These are phyloP conservation scores for Calonectris borealis DNA, from an alignment of 2,113 vertebrate genomes.

Conservation along the genomic window DNA sequence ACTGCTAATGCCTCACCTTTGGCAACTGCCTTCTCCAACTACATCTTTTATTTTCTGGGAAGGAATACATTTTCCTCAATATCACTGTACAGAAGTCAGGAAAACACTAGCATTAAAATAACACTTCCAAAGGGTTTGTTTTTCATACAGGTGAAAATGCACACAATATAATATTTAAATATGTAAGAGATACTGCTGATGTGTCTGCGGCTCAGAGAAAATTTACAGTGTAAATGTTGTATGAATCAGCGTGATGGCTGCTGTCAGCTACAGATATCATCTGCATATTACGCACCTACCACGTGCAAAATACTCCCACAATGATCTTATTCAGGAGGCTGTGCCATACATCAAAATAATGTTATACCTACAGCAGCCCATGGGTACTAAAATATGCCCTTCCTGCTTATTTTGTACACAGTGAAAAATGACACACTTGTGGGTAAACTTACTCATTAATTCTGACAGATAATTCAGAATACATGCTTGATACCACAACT, in stretches of 20 bases:
- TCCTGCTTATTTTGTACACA: slow-evolving; percentile 8
- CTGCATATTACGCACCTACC: background rate
- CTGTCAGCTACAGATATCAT: slow-evolving; percentile 19
- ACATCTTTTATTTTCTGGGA: background rate
- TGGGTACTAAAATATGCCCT: background rate
- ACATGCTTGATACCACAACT: background rate
- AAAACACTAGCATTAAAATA: background rate
- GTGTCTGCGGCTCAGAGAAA: background rate
- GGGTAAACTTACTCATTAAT: slow-evolving; percentile 1
- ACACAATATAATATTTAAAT: background rate
- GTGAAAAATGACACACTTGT: slow-evolving; percentile 22
- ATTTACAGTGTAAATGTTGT: background rate
- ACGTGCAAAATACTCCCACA: slow-evolving; percentile 1
- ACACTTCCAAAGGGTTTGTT: background rate
- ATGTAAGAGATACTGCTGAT: background rate
- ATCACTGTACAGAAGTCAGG: background rate
- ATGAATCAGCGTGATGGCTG: slow-evolving; percentile 1
- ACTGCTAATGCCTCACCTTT: background rate
- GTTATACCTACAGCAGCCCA: background rate
- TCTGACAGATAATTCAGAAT: slow-evolving; percentile 19
- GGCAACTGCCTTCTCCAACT: background rate
- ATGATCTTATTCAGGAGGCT: slow-evolving; percentile 31
- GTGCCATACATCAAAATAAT: slow-evolving; percentile 1
- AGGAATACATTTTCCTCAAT: background rate
- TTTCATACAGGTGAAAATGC: background rate